Percentiles rank a stretch among this genome's conserved stretches.
Evolutionary conservation across 1,140 invertebrate genomes (phyloP).

Genomic region (Panagrolaimus sp.): DNA sequence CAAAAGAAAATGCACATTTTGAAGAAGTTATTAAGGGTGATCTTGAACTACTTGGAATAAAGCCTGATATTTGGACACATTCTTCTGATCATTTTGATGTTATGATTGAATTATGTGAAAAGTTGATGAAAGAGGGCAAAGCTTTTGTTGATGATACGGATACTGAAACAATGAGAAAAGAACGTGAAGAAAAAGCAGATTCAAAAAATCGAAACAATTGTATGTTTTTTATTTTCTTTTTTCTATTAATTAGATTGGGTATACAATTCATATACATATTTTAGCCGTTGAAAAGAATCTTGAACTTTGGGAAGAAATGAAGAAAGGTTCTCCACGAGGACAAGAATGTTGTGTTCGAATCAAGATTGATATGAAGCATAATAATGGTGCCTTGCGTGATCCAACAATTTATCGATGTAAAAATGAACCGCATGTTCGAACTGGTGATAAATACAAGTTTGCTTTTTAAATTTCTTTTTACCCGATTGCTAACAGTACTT

Average conservation of each 20-base stretch:
- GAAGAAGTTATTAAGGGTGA: slow-evolving; percentile 94
- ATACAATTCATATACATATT: slow-evolving; percentile 39
- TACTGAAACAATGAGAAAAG: slow-evolving; percentile 84
- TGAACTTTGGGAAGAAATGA: slow-evolving; percentile 89
- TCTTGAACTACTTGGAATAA: slow-evolving; percentile 80
- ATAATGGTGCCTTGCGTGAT: slow-evolving; percentile 93
- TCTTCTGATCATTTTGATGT: slow-evolving; percentile 94
- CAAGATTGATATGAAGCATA: slow-evolving; percentile 92
- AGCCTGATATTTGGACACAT: slow-evolving; percentile 85
- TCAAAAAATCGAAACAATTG: slow-evolving; percentile 79
- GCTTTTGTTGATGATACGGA: slow-evolving; percentile 96
- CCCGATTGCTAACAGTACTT: background rate
- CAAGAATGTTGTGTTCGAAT: slow-evolving; percentile 85
- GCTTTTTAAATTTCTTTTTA: slow-evolving; percentile 18
- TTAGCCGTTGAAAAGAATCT: slow-evolving; percentile 80
- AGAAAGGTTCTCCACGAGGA: slow-evolving; percentile 73
- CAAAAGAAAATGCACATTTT: slow-evolving; percentile 96
- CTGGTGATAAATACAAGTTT: slow-evolving; percentile 89
- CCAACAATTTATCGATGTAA: slow-evolving; percentile 99
- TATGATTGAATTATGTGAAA: slow-evolving; percentile 80
- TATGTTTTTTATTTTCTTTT: slow-evolving; percentile 61
- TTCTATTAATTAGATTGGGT: slow-evolving; percentile 23
- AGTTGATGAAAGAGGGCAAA: slow-evolving; percentile 77
- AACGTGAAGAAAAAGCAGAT: slow-evolving; percentile 80
- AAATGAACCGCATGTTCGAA: slow-evolving; percentile 81